Evolutionary conservation across 2,113 vertebrate species (phyloP), one percentile per base, ranked within the genome.

Genomic region (Psophia crepitans): DNA sequence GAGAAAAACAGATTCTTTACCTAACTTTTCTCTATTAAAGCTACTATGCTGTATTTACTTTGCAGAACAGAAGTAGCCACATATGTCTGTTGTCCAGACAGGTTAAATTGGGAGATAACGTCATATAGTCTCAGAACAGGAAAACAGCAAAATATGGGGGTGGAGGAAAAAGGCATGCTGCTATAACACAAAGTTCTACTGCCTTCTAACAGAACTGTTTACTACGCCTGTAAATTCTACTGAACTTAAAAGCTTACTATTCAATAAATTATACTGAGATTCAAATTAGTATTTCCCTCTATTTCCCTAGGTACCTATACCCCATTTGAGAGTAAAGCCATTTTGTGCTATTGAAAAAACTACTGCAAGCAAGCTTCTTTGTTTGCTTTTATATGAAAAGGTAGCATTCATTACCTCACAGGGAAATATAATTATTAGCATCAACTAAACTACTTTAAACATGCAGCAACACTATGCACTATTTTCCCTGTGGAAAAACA

Each of bases 21-120:
- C 28, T 37, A n/a, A 3, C 69, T 81, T 66, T 82, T 74, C 49
- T 60, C 37, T n/a, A 23, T 14, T 70, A 35, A 12, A 80, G 43
- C 41, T 73, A 48, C 56, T 44, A 37, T 8, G 19, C 23, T 14
- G 3, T 19, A 65, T 41, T 63, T 58, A 53, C 4, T 10, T 23
- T 58, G 43, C 69, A 68, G n/a, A 76, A 65, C 33, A 79, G 46
- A 61, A 71, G 44, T 53, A 83, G 41, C 16, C 56, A 70, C 2
- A 3, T 23, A 28, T n/a, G 30, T 8, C 61, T 43, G 4, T 15
- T 87, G 24, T 43, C 35, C 71, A 65, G 51, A 10, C 53, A 66
- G 27, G n/a, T 27, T 51, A 74, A 49, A 11, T 1, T 15, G 2
- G 23, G 21, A 70, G 30, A 46, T 13, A 64, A 27, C 0, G 0